Evolutionary conservation across 37 sponge, comb jelly and placozoan genomes (phyloP), one percentile per base, ranked within the genome.

Genomic region (Halichondria panicea): DNA sequence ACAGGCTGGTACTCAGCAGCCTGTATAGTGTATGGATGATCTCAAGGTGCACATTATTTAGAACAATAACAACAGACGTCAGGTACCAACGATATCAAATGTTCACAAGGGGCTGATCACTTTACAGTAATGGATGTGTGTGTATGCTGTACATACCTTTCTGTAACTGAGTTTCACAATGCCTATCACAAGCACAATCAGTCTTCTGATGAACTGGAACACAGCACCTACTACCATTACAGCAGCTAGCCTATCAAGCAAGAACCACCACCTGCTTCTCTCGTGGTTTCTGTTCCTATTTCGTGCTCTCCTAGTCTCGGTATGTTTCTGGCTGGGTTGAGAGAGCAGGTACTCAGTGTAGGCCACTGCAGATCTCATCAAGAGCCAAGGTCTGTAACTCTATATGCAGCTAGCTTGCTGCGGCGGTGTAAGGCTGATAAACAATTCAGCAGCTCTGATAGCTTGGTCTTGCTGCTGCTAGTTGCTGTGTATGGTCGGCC

Each of bases 1-100:
- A 89, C 90, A 3, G 90, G 58, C 32, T 84, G 90, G 43, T 89
- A 74, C 48, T 83, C 75, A 0, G 75, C 67, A 52, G 73, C 63
- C 90, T 89, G 27, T 39, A 30, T 15, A 65, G 40, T 22, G 42
- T 12, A 63, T 5, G 40, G 7, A n/a, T n/a, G n/a, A n/a, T n/a
- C 11, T 3, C 3, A 13, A 34, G 69, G 36, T 52, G 55, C 25
- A n/a, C 48, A 69, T 32, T 33, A 53, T 34, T 48, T 48, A 53
- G 72, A 71, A 48, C 3, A 36, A 66, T 22, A 66, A 7, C 18
- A 59, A 18, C 27, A n/a, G 22, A 24, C 28, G 24, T 22, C 61
- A 8, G 7, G 61, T 59, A 18, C 13, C 52, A 18, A 48, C 52
- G 15, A 11, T 48, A 11, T 48, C 11, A 48, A 15, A 48, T 11